These are phyloP conservation scores for Metopia argyrocephala DNA, from an alignment of 2,888 invertebrate genomes.

Conservation along the genomic window DNA sequence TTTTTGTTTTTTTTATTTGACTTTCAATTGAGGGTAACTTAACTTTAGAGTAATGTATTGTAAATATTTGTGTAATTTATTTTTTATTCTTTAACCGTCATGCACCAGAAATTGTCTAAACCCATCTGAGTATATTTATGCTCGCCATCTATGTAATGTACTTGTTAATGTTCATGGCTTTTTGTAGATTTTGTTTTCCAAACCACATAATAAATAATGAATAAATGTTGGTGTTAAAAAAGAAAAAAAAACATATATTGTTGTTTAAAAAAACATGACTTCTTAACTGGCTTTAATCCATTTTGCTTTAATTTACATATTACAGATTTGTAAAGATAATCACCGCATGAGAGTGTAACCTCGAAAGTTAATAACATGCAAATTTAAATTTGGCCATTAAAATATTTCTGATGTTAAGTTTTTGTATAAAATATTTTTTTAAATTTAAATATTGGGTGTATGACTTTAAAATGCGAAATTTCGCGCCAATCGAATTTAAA, in stretches of 20 bases:
- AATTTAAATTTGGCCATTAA: background rate
- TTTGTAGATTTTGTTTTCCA: background rate
- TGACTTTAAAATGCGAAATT: too few species aligned
- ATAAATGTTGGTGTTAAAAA: background rate
- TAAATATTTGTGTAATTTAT: background rate
- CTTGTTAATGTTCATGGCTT: background rate
- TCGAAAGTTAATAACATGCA: constrained; percentile 6
- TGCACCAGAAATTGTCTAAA: constrained; percentile 53
- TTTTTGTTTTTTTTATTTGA: background rate
- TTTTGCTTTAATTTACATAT: background rate
- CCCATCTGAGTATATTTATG: background rate
- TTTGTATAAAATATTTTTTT: too few species aligned
- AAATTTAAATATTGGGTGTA: too few species aligned
- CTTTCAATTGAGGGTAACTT: background rate
- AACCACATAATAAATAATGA: too few species aligned
- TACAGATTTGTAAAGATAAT: background rate
- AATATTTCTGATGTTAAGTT: background rate
- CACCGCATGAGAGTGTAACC: background rate
- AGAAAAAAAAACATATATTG: background rate
- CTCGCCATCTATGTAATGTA: background rate
- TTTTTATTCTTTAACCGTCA: constrained; percentile 42
- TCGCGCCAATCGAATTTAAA: too few species aligned
- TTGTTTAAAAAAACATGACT: background rate
- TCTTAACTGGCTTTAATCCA: background rate
- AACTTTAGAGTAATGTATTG: background rate